phyloP scores from a whole-genome alignment of 2,797 vertebrate genomes.

The Cryptoprocta ferox region DNA sequence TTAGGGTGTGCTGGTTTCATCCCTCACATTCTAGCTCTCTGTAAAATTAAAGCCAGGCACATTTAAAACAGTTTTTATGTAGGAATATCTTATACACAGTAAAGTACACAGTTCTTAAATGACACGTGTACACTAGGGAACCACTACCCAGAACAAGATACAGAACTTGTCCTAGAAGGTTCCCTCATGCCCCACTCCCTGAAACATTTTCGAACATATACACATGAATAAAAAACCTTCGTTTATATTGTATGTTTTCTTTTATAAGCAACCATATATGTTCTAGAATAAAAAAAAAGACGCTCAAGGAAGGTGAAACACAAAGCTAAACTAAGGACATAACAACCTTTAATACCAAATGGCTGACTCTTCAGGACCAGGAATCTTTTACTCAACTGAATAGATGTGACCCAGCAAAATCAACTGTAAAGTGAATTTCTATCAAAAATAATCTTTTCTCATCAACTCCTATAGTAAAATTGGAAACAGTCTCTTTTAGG shows the following conservation, averaged over 20 bases:
- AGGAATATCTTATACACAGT: not conserved
- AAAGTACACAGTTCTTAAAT: not conserved
- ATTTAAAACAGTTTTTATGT: not conserved
- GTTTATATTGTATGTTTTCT: not conserved
- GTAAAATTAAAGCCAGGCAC: not conserved
- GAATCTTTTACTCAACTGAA: constrained; percentile 10
- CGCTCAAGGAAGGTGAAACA: not conserved
- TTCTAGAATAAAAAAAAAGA: not conserved
- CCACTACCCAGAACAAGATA: not conserved
- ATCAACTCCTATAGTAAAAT: constrained; percentile 42
- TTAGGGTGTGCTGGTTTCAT: not conserved
- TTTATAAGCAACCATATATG: not conserved
- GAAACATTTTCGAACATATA: not conserved
- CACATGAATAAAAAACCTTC: not conserved
- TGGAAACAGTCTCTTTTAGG: not conserved
- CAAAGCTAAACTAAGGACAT: not conserved
- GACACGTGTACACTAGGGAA: not conserved
- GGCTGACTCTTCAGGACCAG: not conserved
- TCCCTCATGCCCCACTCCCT: too few relatives aligned
- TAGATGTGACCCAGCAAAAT: constrained; percentile 17
- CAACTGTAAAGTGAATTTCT: constrained; percentile 27
- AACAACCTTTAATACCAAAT: not conserved
- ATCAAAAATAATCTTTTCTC: constrained; percentile 40
- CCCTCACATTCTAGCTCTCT: not conserved
- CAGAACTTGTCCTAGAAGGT: not conserved